These are phyloP conservation scores for Glaucopsyche alexis DNA, from an alignment of 2,888 invertebrate species.

Conservation along the genomic window DNA sequence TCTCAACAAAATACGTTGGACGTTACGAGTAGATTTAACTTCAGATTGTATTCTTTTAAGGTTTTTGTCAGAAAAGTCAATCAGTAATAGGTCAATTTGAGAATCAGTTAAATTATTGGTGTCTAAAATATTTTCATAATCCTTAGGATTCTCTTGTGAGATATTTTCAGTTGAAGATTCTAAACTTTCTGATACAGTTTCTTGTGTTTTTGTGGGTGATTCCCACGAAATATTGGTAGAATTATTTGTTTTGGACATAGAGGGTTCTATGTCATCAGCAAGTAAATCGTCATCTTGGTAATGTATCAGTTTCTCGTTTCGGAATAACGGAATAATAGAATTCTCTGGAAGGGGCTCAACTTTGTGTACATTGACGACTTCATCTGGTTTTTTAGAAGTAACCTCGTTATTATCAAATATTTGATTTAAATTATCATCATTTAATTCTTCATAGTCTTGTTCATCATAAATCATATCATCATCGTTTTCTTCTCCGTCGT, in stretches of 20 bases:
- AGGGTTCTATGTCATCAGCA: slow-evolving; percentile 36
- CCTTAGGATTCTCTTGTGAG: slow-evolving; percentile 16
- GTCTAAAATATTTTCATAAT: slow-evolving; percentile 35
- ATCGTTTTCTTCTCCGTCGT: slow-evolving; percentile 34
- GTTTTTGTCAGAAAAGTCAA: slow-evolving; percentile 45
- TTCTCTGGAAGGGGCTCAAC: slow-evolving; percentile 33
- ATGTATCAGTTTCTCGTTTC: slow-evolving; percentile 39
- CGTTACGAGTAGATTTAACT: slow-evolving; percentile 30
- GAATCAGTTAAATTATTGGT: slow-evolving; percentile 44
- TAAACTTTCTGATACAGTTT: slow-evolving; percentile 28
- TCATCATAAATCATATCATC: slow-evolving; percentile 34
- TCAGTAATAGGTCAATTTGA: slow-evolving; percentile 49
- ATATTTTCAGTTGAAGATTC: slow-evolving; percentile 12
- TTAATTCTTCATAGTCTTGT: slow-evolving; percentile 40
- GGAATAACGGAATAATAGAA: slow-evolving; percentile 28
- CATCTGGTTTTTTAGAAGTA: slow-evolving; percentile 32
- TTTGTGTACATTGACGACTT: slow-evolving; percentile 24
- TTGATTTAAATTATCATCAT: slow-evolving; percentile 39
- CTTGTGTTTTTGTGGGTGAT: slow-evolving; percentile 25
- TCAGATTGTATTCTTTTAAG: slow-evolving; percentile 29
- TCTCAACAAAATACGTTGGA: slow-evolving; percentile 41
- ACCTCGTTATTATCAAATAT: slow-evolving; percentile 35
- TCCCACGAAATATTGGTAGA: neutral
- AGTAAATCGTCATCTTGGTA: slow-evolving; percentile 52
- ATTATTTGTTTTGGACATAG: neutral